phyloP scores from a whole-genome alignment of 2,113 vertebrate genomes.

The Hepsetus odoe region DNA sequence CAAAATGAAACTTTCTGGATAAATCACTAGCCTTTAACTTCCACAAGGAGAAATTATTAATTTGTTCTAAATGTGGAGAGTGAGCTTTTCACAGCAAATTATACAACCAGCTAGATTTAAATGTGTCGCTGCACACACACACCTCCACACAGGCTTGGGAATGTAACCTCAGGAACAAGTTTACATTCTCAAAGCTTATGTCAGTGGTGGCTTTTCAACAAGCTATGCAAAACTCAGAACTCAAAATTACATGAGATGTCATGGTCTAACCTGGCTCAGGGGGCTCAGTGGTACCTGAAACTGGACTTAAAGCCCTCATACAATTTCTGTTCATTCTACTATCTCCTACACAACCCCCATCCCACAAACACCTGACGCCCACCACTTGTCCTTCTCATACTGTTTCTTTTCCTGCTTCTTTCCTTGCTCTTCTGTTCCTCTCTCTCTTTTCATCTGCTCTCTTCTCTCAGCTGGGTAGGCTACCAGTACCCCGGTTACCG shows the following conservation, averaged over 20 bases:
- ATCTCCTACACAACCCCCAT: slow-evolving; percentile 18
- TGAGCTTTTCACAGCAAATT: not conserved
- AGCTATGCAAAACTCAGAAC: not conserved
- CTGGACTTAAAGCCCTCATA: not conserved
- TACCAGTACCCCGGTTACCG: slow-evolving; percentile 83
- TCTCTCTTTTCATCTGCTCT: slow-evolving; percentile 20
- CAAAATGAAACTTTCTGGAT: slow-evolving; percentile 7
- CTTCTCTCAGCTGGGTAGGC: slow-evolving; percentile 71
- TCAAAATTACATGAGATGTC: not conserved
- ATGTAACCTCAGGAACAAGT: not conserved
- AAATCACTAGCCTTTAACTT: not conserved
- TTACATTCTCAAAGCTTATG: not conserved
- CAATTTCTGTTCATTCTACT: slow-evolving; percentile 22
- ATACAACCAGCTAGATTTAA: not conserved
- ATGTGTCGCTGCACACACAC: not conserved
- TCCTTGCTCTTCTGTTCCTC: not conserved
- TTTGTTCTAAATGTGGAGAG: slow-evolving; percentile 4
- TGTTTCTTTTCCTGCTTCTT: not conserved
- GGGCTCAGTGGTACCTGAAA: slow-evolving; percentile 24
- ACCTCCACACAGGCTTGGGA: not conserved
- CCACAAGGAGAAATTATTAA: not conserved
- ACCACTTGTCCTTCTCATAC: slow-evolving; percentile 7
- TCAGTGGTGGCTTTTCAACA: not conserved
- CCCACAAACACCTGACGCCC: slow-evolving; percentile 22
- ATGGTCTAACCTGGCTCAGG: not conserved